Base-by-base conservation (phyloP, 2,888 invertebrate species). In the Cheilosia variabilis region DNA sequence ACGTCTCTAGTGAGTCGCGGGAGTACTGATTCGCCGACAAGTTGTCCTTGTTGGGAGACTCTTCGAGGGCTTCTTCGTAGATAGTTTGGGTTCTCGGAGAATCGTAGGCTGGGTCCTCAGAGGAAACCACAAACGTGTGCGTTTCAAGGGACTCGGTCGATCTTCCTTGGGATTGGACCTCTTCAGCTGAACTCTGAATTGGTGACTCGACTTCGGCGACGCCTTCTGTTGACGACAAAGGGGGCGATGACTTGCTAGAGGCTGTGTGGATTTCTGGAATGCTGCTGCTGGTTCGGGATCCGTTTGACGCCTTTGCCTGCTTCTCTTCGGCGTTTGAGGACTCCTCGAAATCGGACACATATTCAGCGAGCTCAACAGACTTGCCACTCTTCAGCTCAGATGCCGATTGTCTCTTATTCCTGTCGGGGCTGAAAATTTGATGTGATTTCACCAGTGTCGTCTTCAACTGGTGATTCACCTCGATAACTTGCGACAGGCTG, bases 381-480 rank as follows among this genome's bases (percentile, higher is more conserved):
- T 73, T 31, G 22, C 34, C 43, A 27, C n/a, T 24, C 9, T 53
- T 43, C 13, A 17, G 4, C 0, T 22, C 45, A 1, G 19, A 24
- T n/a, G 22, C 53, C 31, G 75, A 75, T 71, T 4, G 58, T 50
- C 2, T 43, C 34, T 50, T 66, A 15, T 53, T 75, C 13, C 52
- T 72, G 10, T 86, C 78, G 0, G 88, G 87, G 72, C 88, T 88
- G 55, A 88, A 87, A 17, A 89, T 88, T 55, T 89, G 77, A 37
- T 89, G 88, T 0, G 90, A 89, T 69, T 89, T 89, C 37, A 88
- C 88, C 2, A 89, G 80, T 0, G 89, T 89, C 22, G 80, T 86
- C 83, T 90, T 90, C 4, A 91, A 65, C 60, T 90, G 89, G 53
- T 91, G 88, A 87, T 91, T 90, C 0, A 90, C 90, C 83, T 90